A percentile compares a stretch with the other conserved stretches of the same genome.
Evolutionary conservation across 1,140 invertebrate genomes (phyloP).

Genomic region (Bombus balteatus): DNA sequence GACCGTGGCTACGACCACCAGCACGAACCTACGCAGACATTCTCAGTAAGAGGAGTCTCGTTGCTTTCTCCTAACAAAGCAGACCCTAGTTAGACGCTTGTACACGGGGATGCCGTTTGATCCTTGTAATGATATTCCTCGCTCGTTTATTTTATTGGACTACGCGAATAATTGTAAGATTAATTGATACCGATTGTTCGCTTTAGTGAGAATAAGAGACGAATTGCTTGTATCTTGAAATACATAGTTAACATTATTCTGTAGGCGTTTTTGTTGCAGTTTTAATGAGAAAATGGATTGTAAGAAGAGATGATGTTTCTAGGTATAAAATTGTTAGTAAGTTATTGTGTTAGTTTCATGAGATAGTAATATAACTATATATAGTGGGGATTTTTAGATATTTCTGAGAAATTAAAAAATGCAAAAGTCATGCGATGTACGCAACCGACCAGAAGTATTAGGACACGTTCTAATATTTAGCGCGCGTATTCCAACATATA

Average conservation of each 20-base stretch:
- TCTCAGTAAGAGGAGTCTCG: conserved; percentile 20
- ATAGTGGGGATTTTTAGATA: no score
- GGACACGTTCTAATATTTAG: no score
- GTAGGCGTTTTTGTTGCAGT: no score
- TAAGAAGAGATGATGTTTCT: no score
- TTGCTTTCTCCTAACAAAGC: conserved; percentile 48
- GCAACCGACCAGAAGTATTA: no score
- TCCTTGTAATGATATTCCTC: not conserved
- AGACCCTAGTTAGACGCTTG: conserved; percentile 1
- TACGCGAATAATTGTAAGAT: conserved; percentile 23
- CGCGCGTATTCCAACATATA: no score
- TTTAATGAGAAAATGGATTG: no score
- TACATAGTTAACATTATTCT: not conserved
- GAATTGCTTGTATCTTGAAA: not conserved
- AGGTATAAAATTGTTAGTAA: no score
- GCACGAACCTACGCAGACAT: not conserved
- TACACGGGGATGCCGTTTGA: conserved; percentile 30
- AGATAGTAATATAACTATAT: no score
- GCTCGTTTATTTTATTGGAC: conserved; percentile 33
- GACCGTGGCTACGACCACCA: conserved; percentile 9
- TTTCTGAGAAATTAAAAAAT: no score
- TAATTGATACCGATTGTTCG: conserved; percentile 34
- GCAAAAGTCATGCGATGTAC: no score
- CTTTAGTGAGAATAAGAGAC: not conserved
- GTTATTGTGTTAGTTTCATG: no score